phyloP scores from a whole-genome alignment of 2,113 vertebrate genomes.

The Brachyistius frenatus region DNA sequence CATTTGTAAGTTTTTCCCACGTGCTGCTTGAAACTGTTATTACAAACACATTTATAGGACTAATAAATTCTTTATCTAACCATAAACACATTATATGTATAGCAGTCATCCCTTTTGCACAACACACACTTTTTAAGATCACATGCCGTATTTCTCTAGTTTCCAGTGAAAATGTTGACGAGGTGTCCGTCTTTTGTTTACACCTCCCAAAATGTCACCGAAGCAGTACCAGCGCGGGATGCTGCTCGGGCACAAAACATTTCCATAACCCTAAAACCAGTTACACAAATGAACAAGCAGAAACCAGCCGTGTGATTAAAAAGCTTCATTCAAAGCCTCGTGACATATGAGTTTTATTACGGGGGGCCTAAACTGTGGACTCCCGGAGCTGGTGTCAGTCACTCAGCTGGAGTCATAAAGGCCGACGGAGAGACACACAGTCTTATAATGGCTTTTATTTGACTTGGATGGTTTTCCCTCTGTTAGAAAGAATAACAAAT shows the following conservation, averaged over 20 bases:
- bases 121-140: background rate
- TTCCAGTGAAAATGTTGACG: slow-evolving; percentile 13
- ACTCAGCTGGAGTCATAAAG: slow-evolving; percentile 65
- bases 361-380: slow-evolving; percentile 18
- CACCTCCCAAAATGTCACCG: slow-evolving; percentile 26
- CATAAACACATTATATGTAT: background rate
- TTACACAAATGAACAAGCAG: slow-evolving; percentile 35
- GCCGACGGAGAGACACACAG: slow-evolving; percentile 48
- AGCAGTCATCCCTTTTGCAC: background rate
- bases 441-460: slow-evolving; percentile 76
- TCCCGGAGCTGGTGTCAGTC: slow-evolving; percentile 64
- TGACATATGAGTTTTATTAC: slow-evolving; percentile 60
- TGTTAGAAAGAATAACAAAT: slow-evolving; percentile 71
- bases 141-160: background rate
- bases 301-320: slow-evolving; percentile 33
- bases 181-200: slow-evolving; percentile 30
- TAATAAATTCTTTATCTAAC: background rate
- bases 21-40: background rate
- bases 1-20: background rate
- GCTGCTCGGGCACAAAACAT: background rate
- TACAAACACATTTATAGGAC: slow-evolving; percentile 1
- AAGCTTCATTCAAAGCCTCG: slow-evolving; percentile 24
- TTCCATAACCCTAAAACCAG: slow-evolving; percentile 23
- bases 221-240: background rate
- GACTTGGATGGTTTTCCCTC: slow-evolving; percentile 69